Conservation (phyloP, 2,113 vertebrate species). For the Trogon surrucura region DNA sequence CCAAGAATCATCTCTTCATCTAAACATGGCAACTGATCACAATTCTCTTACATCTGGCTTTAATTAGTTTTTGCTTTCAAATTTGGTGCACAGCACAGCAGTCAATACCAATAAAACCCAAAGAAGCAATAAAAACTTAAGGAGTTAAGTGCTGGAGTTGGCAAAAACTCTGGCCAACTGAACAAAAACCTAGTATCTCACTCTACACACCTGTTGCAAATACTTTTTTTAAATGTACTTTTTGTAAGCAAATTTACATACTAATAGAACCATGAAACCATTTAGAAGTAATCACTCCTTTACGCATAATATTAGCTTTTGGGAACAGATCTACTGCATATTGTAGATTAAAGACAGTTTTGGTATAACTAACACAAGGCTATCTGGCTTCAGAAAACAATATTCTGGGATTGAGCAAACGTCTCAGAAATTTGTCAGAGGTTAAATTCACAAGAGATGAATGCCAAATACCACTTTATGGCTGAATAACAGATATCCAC, state of each 20-base stretch:
- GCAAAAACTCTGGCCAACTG: not conserved
- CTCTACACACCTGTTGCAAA: not conserved
- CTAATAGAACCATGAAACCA: not conserved
- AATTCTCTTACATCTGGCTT: not conserved
- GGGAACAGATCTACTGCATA: not conserved
- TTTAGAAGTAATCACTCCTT: not conserved
- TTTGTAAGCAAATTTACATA: not conserved
- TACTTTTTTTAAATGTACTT: not conserved
- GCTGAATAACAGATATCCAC: not conserved
- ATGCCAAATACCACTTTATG: not conserved
- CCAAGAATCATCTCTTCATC: not conserved
- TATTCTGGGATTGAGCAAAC: not conserved
- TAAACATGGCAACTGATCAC: not conserved
- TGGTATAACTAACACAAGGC: not conserved
- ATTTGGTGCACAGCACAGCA: not conserved
- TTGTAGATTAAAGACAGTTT: not conserved
- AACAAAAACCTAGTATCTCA: not conserved
- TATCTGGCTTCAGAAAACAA: not conserved
- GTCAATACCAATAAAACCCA: not conserved
- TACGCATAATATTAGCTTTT: not conserved
- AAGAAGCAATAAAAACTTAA: not conserved
- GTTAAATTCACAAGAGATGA: not conserved
- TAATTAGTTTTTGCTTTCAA: not conserved
- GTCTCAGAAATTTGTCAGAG: not conserved
- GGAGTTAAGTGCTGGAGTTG: not conserved